Conservation (phyloP, 1,140 invertebrate species). For the Pogonomyrmex californicus region DNA sequence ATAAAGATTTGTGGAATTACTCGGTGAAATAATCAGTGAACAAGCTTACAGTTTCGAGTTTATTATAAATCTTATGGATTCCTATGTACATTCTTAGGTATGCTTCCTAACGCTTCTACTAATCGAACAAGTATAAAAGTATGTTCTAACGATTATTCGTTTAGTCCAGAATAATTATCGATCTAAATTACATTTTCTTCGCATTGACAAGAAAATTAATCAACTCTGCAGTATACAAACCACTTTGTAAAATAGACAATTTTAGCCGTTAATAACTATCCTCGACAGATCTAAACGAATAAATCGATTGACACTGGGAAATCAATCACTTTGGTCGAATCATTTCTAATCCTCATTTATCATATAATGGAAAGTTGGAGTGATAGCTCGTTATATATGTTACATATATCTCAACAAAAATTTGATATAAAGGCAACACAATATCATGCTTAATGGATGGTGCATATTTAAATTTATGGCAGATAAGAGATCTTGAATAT, state of each 20-base stretch:
- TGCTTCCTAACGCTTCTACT: constrained; percentile 46
- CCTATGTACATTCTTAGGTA: constrained; percentile 78
- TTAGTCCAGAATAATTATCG: constrained; percentile 42
- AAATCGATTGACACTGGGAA: constrained; percentile 22
- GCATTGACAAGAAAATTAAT: not conserved
- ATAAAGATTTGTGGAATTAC: constrained; percentile 13
- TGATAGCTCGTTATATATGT: constrained; percentile 30
- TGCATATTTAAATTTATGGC: constrained; percentile 31
- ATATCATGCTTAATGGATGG: not conserved
- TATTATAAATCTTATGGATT: constrained; percentile 79
- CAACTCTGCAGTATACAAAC: not conserved
- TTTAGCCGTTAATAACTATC: constrained; percentile 32
- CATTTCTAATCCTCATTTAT: constrained; percentile 8
- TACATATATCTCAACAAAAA: constrained; percentile 26
- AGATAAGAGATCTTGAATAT: constrained; percentile 2
- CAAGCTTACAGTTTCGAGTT: constrained; percentile 62
- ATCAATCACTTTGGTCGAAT: constrained; percentile 63
- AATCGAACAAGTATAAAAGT: constrained; percentile 70
- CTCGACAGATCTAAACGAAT: constrained; percentile 35
- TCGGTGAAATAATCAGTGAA: constrained; percentile 7
- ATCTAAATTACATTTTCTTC: not conserved
- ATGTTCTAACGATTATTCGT: constrained; percentile 15
- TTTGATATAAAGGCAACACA: constrained; percentile 43
- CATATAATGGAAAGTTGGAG: constrained; percentile 26
- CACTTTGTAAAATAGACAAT: not conserved